Base-by-base conservation (phyloP, 2,797 vertebrate species). In the Danio choprae region DNA sequence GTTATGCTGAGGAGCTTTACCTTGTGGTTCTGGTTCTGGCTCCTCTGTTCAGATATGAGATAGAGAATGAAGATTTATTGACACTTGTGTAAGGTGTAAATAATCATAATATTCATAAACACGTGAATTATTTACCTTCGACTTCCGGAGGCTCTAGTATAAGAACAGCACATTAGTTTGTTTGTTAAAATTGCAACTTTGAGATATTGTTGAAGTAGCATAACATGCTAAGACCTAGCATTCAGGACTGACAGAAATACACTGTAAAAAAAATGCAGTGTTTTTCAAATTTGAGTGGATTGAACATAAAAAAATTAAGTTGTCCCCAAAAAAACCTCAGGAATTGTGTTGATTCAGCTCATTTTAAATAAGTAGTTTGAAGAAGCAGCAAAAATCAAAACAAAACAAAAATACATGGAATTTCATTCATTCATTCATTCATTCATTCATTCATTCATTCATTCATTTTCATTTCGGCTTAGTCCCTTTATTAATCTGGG, bases 61-160 rank as follows among this genome's bases (percentile, higher is more conserved):
- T 48, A 71, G 50, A 69, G 6, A 53, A 46, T 41, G 44, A 46
- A 36, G 5, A 20, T 48, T 59, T 58, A 48, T 3, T 46, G 12
- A 51, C 70, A 72, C 7, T 48, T 38, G 18, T n/a, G 22, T 4
- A 13, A 29, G 12, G 43, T 62, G 16, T 18, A 53, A 53, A 62
- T 38, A 13, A 16, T 18, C 18, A 44, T 44, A 29, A 51, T 16
- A 55, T 36, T 7, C 1, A 2, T 15, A 58, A 48, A 38, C n/a
- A 22, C 4, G 40, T 67, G 40, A 64, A 68, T 67, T 64, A 29
- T 59, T 82, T 81, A 80, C 80, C 80, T 86, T 82, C 72, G 6
- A 69, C 80, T 20, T 40, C 71, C 1, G 53, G 43, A 13, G 84
- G 50, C 50, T 79, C 81, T 83, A 50, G 43, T 71, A 60, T 62